phyloP scores from a whole-genome alignment of 1,140 invertebrate species.

The Wasmannia auropunctata region DNA sequence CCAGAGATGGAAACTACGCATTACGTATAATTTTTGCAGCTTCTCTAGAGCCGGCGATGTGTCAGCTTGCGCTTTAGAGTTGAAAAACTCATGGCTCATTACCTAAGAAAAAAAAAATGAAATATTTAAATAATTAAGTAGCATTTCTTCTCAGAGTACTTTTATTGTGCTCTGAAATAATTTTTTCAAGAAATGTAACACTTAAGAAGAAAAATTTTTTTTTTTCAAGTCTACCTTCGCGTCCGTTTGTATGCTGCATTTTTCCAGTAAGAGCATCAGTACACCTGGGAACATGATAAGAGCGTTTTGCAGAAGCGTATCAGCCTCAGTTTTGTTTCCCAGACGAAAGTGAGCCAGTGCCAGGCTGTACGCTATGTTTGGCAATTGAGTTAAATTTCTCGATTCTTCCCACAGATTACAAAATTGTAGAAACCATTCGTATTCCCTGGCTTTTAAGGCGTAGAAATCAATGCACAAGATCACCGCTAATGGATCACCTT shows the following conservation, averaged over 20 bases:
- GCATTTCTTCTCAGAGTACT: not conserved
- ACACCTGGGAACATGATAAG: constrained; percentile 94
- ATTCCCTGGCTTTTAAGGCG: constrained; percentile 92
- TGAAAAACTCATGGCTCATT: constrained; percentile 77
- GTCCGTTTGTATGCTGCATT: constrained; percentile 91
- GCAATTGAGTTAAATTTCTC: constrained; percentile 92
- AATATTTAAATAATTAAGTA: not conserved
- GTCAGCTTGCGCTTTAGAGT: constrained; percentile 71
- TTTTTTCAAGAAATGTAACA: not conserved
- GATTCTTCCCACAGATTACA: constrained; percentile 88
- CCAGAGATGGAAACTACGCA: constrained; percentile 91
- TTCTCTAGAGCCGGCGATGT: constrained; percentile 89
- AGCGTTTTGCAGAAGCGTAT: constrained; percentile 90
- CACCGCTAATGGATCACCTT: constrained; percentile 93
- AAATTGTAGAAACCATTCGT: constrained; percentile 92
- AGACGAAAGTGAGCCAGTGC: constrained; percentile 91
- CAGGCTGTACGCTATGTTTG: constrained; percentile 95
- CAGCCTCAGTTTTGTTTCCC: constrained; percentile 85
- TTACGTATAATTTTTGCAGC: constrained; percentile 91
- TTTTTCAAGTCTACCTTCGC: constrained; percentile 83
- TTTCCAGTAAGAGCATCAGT: constrained; percentile 90
- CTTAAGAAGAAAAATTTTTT: not conserved
- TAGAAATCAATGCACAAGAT: constrained; percentile 95
- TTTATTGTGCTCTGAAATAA: not conserved
- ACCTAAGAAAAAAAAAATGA: constrained; percentile 77